phyloP scores from a whole-genome alignment of 2,113 vertebrate genomes.

The Regulus satrapa region DNA sequence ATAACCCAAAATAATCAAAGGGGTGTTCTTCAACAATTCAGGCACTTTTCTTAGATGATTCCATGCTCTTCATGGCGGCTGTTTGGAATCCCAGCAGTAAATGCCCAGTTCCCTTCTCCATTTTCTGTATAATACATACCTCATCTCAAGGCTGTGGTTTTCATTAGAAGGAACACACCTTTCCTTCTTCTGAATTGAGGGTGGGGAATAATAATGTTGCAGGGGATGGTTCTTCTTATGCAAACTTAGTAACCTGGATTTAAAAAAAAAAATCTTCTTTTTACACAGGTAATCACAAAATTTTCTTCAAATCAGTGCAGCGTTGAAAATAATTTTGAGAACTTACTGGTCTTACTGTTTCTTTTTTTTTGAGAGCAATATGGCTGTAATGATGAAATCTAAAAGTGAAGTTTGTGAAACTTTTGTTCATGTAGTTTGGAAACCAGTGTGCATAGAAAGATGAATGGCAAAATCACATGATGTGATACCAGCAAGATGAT shows the following conservation, averaged over 20 bases:
- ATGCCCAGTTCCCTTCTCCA: neutral
- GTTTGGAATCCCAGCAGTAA: neutral
- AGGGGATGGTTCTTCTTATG: neutral
- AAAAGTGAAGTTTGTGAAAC: neutral
- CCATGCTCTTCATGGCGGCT: rapidly evolving
- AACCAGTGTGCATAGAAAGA: neutral
- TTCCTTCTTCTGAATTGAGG: neutral
- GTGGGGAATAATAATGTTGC: neutral
- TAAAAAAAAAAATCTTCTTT: neutral
- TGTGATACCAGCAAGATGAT: neutral
- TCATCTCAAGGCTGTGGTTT: neutral
- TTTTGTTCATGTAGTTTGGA: neutral
- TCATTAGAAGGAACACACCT: neutral
- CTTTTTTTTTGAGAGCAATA: neutral
- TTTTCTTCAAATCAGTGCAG: neutral
- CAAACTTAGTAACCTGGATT: neutral
- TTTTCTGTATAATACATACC: neutral
- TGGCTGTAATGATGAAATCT: neutral
- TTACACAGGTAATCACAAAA: neutral
- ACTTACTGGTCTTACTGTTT: neutral
- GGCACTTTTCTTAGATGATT: neutral
- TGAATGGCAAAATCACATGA: neutral
- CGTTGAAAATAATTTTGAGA: neutral
- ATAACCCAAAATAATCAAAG: neutral
- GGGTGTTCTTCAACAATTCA: neutral